Evolutionary conservation across 2,113 vertebrate species (phyloP).

Genomic region (Amphilophus citrinellus): DNA sequence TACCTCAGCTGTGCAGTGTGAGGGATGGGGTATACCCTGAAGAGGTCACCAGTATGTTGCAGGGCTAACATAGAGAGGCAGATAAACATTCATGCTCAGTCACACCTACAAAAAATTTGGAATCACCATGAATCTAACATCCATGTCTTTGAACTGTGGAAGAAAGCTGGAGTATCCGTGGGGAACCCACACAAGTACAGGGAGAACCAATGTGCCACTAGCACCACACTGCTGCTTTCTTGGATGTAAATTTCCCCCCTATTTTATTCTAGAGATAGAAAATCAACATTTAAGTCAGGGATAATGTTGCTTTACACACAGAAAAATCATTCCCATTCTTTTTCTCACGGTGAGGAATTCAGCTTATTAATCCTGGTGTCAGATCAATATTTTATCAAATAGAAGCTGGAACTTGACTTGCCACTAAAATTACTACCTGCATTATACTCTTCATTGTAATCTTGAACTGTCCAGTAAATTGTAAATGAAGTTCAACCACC

Average conservation of each 20-base stretch:
- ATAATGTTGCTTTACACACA: not conserved
- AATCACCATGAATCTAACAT: conserved; percentile 1
- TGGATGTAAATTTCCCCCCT: not conserved
- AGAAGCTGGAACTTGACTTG: not conserved
- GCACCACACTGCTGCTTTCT: not conserved
- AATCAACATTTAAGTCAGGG: not conserved
- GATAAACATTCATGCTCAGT: not conserved
- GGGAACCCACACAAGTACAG: not conserved
- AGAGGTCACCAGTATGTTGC: not conserved
- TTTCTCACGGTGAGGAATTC: not conserved
- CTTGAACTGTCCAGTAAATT: not conserved
- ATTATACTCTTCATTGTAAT: not conserved
- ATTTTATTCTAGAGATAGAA: not conserved
- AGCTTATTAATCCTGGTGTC: not conserved
- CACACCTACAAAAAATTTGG: not conserved
- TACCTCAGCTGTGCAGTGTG: not conserved
- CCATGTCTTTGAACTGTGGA: not conserved
- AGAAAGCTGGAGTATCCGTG: not conserved
- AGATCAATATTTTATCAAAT: not conserved
- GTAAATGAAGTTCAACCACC: not conserved
- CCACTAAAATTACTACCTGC: not conserved
- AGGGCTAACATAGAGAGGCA: not conserved
- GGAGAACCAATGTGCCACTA: not conserved
- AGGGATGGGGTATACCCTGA: not conserved
- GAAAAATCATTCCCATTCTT: too few species aligned